Base-by-base conservation (phyloP, 2,797 vertebrate genomes). In the Crocodylus rhombifer region DNA sequence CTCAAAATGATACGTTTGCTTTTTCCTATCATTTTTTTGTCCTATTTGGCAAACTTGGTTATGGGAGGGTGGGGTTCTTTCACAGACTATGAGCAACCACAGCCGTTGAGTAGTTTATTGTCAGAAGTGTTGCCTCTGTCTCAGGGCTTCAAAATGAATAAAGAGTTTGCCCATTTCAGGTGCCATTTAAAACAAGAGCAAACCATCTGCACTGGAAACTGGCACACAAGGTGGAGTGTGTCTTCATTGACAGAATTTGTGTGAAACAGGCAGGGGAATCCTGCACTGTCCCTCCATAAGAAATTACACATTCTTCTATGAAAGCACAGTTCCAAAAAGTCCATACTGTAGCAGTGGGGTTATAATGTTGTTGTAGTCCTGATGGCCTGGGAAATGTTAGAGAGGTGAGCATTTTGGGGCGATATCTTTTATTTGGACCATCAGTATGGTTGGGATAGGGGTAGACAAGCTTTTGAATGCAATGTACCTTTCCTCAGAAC, bases 41-140 rank as follows among this genome's bases (percentile, higher is more conserved):
- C 56, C 71, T 81, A n/a, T 91, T 86, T 61, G 78, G 28, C 5
- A 84, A 94, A n/a, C 18, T 6, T 26, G 42, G 10, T 28, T 18
- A 28, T 88, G 51, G 42, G 42, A 51, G 42, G 42, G 42, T 51
- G 42, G 42, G 42, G 42, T n/a, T 8, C 86, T 88, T 80, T 75
- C 14, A 1, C 81, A 84, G 58, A 76, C 20, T 12, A n/a, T 67
- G 28, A 94, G 25, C 94, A 91, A 80, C 62, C 5, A 61, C 12
- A 18, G 13, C 77, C 86, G 58, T 77, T 88, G 74, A 91, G 88
- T 87, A 67, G 79, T 17, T 80, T 63, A 15, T 82, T 93, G 94
- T 77, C 84, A 90, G 74, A 61, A 84, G 65, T 26, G 30, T 92
- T 74, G 21, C 9, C 4, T 86, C 3, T 84, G 14, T n/a, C 42